Evolutionary conservation across 92 coral and sea anemone genomes (phyloP).

Genomic region (Palythoa grandiflora): DNA sequence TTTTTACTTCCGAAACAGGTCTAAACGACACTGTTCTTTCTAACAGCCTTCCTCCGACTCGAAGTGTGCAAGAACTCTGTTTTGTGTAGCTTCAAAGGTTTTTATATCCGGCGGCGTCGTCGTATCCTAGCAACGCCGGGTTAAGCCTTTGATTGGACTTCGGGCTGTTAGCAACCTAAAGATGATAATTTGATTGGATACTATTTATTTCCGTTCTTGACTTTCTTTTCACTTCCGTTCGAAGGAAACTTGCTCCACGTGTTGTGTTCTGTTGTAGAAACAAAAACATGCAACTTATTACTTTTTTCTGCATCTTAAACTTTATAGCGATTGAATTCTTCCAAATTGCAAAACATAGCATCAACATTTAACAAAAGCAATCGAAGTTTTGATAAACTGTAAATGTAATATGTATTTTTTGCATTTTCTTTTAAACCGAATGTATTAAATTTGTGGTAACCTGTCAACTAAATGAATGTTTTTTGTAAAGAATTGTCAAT

Average conservation of each 20-base stretch:
- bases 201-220: slow-evolving; percentile 55
- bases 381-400: background rate
- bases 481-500: background rate
- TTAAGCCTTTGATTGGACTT: slow-evolving; percentile 30
- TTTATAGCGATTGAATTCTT: background rate
- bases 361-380: background rate
- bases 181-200: slow-evolving; percentile 56
- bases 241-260: slow-evolving; percentile 19
- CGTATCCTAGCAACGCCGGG: slow-evolving; percentile 77
- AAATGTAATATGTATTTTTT: background rate
- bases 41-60: slow-evolving; percentile 2
- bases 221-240: slow-evolving; percentile 11
- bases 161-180: slow-evolving; percentile 27
- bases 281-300: background rate
- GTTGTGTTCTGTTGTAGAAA: slow-evolving; percentile 42
- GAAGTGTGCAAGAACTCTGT: slow-evolving; percentile 68
- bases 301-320: background rate
- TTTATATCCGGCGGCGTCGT: slow-evolving; percentile 91
- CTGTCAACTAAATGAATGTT: too few species aligned
- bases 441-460: too few species aligned
- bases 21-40: background rate
- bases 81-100: slow-evolving; percentile 72
- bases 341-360: background rate
- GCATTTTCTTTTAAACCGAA: background rate
- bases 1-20: slow-evolving; percentile 20